Conservation (phyloP, 2,888 invertebrate genomes). For the Mylabris sibirica region DNA sequence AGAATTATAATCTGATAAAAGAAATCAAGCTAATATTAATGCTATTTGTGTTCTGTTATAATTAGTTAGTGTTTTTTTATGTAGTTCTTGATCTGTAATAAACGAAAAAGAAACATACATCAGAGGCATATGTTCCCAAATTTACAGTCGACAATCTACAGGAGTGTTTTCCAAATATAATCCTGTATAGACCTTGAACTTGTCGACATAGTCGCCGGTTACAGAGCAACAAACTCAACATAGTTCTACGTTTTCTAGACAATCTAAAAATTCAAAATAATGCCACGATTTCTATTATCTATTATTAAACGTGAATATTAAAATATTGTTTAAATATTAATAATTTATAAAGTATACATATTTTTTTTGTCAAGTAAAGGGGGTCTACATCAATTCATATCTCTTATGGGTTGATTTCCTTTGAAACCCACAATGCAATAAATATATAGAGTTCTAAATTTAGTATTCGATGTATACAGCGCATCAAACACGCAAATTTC, state of each 20-base stretch:
- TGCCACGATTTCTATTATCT: neutral
- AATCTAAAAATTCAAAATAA: neutral
- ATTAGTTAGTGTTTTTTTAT: neutral
- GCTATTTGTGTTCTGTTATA: neutral
- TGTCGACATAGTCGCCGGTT: slow-evolving; percentile 29
- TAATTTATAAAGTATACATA: too few relatives aligned
- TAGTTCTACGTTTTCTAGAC: neutral
- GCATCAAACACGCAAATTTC: slow-evolving; percentile 36
- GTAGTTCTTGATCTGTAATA: slow-evolving; percentile 29
- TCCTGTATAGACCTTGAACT: slow-evolving; percentile 42
- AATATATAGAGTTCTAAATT: slow-evolving; percentile 27
- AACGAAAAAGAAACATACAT: slow-evolving; percentile 30
- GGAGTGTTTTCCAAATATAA: slow-evolving; percentile 37
- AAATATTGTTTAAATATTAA: too few relatives aligned
- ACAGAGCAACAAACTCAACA: slow-evolving; percentile 38
- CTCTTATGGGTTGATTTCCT: neutral
- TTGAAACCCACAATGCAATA: slow-evolving; percentile 13
- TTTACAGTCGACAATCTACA: slow-evolving; percentile 30
- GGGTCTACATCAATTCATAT: neutral
- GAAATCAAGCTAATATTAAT: neutral
- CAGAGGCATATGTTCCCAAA: slow-evolving; percentile 36
- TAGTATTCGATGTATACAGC: slow-evolving; percentile 28
- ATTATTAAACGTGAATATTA: too few relatives aligned
- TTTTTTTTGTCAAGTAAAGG: neutral
- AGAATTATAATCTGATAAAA: neutral